Conservation (phyloP, 1,140 invertebrate genomes). For the Atta colombica region DNA sequence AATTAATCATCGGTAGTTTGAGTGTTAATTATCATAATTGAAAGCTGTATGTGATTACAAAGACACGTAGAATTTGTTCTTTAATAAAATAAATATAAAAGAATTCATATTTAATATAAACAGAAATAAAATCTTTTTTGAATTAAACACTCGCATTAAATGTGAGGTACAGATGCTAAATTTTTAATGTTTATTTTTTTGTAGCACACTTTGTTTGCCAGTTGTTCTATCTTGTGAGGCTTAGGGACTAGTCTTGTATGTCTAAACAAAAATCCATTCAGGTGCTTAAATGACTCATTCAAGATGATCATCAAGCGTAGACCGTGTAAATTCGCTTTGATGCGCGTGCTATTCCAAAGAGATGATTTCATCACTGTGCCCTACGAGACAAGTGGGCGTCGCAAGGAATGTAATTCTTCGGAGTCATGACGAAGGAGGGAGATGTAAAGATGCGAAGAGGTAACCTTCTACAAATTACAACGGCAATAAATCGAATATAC, state of each 20-base stretch:
- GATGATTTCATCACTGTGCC: constrained; percentile 60
- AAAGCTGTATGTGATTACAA: neutral
- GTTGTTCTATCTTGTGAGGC: neutral
- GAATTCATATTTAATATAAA: neutral
- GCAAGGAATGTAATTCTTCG: constrained; percentile 57
- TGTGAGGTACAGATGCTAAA: neutral
- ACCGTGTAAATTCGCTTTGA: constrained; percentile 58
- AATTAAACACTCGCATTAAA: neutral
- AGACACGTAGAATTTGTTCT: neutral
- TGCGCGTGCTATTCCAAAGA: constrained; percentile 44
- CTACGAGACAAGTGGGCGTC: constrained; percentile 63
- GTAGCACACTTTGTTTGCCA: neutral
- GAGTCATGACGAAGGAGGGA: neutral
- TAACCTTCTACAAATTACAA: constrained; percentile 36
- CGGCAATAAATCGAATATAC: constrained; percentile 25
- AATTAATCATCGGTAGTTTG: neutral
- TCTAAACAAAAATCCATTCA: constrained; percentile 57
- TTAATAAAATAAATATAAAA: neutral
- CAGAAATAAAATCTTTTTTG: neutral
- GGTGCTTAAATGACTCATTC: constrained; percentile 40
- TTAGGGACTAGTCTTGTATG: neutral
- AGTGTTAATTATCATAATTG: neutral
- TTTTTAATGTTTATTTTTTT: constrained; percentile 10
- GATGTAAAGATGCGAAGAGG: neutral
- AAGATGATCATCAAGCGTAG: constrained; percentile 1